Base-by-base conservation (phyloP, 2,797 vertebrate species). In the Catamblyrhynchus diadema region DNA sequence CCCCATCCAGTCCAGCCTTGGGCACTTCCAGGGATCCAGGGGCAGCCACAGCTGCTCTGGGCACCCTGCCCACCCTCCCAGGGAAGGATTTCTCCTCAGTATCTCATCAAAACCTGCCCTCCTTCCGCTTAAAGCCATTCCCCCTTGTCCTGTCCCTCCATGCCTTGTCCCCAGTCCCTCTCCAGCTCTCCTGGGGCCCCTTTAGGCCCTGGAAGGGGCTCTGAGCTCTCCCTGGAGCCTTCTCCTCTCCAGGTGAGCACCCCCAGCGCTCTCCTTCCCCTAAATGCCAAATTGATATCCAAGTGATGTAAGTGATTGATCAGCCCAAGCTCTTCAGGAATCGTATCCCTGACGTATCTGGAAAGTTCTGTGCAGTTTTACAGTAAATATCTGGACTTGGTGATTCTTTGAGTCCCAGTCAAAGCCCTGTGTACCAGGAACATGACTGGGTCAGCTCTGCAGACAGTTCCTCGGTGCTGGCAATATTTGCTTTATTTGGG, bases 1-100 rank as follows among this genome's bases (percentile, higher is more conserved):
- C 24, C 24, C 10, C 14, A 12, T 61, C 47, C 72, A 54, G 0
- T 12, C 25, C 20, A 25, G 22, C 25, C 77, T 81, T 7, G 56
- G 23, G 0, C 35, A n/a, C 20, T 56, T 0, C 3, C 45, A 41
- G 20, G 53, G 9, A 53, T 69, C 22, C 19, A 51, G 56, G 27
- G 22, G 9, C 47, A 54, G 25, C 12, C 70, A 7, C 48, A 67
- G 62, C 35, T 62, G 0, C 48, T 37, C 42, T 75, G 70, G 78
- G 32, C 11, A 59, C 3, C 5, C 14, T 81, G 0, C 2, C 18
- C 41, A 24, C 10, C 48, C 48, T 54, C 10, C 0, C 22, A 67
- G 14, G 7, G 10, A 23, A 14, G 1, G 4, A 37, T 69, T 42
- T 1, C 42, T 69, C 5, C 56, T 42, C 35, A 21, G 3, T 2